Evolutionary conservation across 1,140 invertebrate genomes (phyloP).

Genomic region (Heliconius melpomene): DNA sequence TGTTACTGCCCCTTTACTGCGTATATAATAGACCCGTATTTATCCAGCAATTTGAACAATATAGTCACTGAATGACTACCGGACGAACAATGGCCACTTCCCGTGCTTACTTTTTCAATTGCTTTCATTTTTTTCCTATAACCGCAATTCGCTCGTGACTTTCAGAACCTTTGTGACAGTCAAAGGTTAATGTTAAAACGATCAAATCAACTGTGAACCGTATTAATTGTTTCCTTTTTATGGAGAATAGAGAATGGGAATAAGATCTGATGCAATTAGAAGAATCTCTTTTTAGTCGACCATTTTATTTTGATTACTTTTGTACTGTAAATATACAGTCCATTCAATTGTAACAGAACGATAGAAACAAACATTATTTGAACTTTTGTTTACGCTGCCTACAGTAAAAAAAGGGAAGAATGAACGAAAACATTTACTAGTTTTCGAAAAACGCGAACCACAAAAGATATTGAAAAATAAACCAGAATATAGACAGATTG

Average conservation of each 20-base stretch:
- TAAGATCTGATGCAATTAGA: slow-evolving; percentile 11
- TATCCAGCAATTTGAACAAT: slow-evolving; percentile 39
- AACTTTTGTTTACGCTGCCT: slow-evolving; percentile 1
- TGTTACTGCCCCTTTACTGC: slow-evolving; percentile 23
- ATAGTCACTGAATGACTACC: slow-evolving; percentile 40
- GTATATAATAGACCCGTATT: slow-evolving; percentile 26
- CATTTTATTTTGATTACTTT: background rate
- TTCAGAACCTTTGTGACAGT: slow-evolving; percentile 48
- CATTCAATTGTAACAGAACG: background rate
- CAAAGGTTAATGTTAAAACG: slow-evolving; percentile 52
- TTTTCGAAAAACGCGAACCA: slow-evolving; percentile 39
- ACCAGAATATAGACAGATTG: slow-evolving; percentile 36
- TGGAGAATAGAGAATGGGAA: slow-evolving; percentile 3
- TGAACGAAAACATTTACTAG: slow-evolving; percentile 23
- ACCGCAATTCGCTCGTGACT: slow-evolving; percentile 46
- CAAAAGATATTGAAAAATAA: slow-evolving; percentile 41
- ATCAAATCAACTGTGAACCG: slow-evolving; percentile 47
- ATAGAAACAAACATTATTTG: background rate
- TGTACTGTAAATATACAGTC: background rate
- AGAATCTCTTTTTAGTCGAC: background rate
- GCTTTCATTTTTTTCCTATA: slow-evolving; percentile 51
- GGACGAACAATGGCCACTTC: slow-evolving; percentile 39
- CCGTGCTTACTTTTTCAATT: slow-evolving; percentile 41
- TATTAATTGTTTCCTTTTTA: slow-evolving; percentile 63
- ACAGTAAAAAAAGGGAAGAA: background rate